These are phyloP conservation scores for Myrmecobius fasciatus DNA, from an alignment of 2,113 vertebrate genomes.

Conservation along the genomic window DNA sequence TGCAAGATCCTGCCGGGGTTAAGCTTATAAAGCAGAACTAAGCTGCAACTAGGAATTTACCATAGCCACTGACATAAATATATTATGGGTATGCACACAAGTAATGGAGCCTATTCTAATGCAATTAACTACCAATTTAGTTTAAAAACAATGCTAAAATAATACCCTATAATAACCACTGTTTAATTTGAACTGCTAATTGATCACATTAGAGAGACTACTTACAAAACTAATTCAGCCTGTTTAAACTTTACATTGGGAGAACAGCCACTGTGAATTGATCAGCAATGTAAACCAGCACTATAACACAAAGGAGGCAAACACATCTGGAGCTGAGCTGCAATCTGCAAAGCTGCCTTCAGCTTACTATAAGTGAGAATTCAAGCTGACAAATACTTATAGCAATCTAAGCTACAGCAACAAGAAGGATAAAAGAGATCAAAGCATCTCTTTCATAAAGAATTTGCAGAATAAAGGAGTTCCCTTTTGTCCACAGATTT, in stretches of 20 bases:
- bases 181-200: conserved; percentile 59
- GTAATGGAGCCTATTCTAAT: conserved; percentile 69
- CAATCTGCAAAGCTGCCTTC: conserved; percentile 80
- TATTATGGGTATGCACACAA: conserved; percentile 64
- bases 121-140: conserved; percentile 63
- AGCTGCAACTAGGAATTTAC: conserved; percentile 29
- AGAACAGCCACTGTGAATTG: conserved; percentile 63
- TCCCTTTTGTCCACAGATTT: conserved; percentile 84
- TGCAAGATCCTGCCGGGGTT: conserved; percentile 37
- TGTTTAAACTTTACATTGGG: conserved; percentile 66
- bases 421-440: conserved; percentile 77
- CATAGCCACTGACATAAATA: conserved; percentile 55
- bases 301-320: conserved; percentile 77
- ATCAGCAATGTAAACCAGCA: conserved; percentile 73
- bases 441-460: conserved; percentile 79
- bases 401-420: conserved; percentile 70
- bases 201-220: conserved; percentile 54
- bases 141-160: conserved; percentile 67
- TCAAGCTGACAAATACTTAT: conserved; percentile 74
- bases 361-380: conserved; percentile 81
- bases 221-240: conserved; percentile 50
- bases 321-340: conserved; percentile 69
- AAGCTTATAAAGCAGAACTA: conserved; percentile 41
- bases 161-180: conserved; percentile 55
- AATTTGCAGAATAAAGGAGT: conserved; percentile 81